phyloP scores from a whole-genome alignment of 2,113 vertebrate genomes.

The Capra hircus region DNA sequence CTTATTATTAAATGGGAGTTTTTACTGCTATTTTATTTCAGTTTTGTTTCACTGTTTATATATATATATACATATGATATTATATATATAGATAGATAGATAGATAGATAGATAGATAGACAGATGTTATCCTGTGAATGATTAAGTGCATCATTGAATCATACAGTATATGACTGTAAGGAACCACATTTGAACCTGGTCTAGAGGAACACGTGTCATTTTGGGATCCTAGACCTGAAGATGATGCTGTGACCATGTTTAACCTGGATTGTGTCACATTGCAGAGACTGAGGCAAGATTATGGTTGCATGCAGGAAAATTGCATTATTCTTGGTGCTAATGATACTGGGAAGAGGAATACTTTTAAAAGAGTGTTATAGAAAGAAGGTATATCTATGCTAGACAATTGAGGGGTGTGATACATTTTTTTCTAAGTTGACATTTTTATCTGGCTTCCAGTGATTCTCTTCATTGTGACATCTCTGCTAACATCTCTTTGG shows the following conservation, averaged over 20 bases:
- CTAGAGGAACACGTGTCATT: neutral
- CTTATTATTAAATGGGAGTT: neutral
- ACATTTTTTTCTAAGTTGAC: neutral
- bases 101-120: too few relatives aligned
- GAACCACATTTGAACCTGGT: neutral
- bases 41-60: neutral
- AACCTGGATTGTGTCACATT: neutral
- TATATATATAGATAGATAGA: too few relatives aligned
- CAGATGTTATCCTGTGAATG: neutral
- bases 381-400: neutral
- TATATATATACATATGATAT: neutral
- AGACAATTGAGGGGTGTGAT: neutral
- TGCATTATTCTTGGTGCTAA: neutral
- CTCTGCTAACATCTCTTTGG: neutral
- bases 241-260: neutral
- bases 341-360: neutral
- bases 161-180: neutral
- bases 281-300: neutral
- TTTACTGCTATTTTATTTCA: neutral
- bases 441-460: neutral
- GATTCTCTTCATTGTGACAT: neutral
- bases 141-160: neutral
- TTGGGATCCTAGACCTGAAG: neutral
- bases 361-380: neutral
- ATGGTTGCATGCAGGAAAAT: neutral